Percentiles rank a stretch among this genome's conserved stretches.
Evolutionary conservation across 1,140 invertebrate genomes (phyloP).

Genomic region (Kradibia gibbosae): DNA sequence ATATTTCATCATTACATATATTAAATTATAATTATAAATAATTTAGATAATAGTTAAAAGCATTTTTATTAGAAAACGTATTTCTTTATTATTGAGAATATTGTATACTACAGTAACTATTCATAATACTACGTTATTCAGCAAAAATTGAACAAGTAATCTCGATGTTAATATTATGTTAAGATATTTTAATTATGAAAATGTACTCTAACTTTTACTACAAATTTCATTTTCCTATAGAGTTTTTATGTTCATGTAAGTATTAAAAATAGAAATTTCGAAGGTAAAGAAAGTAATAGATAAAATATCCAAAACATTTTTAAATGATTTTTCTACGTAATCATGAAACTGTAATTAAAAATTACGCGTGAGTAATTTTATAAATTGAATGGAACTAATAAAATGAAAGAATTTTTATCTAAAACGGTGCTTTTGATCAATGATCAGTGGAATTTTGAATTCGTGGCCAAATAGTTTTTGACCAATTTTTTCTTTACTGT

Average conservation of each 20-base stretch:
- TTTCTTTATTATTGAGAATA: background rate
- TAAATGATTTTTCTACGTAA: background rate
- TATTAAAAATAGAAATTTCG: background rate
- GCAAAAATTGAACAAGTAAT: too few species aligned
- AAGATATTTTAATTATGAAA: background rate
- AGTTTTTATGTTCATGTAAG: background rate
- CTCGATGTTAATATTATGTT: background rate
- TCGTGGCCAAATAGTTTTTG: background rate
- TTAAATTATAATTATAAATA: too few species aligned
- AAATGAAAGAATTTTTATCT: background rate
- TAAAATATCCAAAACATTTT: background rate
- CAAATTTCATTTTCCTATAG: background rate
- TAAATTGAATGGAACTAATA: background rate
- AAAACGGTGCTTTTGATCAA: background rate
- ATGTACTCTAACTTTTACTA: background rate
- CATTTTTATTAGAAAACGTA: too few species aligned
- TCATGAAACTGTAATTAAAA: conserved; percentile 2
- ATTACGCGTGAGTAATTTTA: conserved; percentile 9
- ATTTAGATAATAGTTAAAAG: too few species aligned
- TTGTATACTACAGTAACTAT: too few species aligned
- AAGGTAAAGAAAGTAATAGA: background rate
- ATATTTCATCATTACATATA: too few species aligned
- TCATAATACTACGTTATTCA: too few species aligned
- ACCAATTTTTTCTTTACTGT: background rate
- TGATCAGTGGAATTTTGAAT: background rate